Conservation (phyloP, 2,888 invertebrate species). For the Troglohyphantes excavatus region DNA sequence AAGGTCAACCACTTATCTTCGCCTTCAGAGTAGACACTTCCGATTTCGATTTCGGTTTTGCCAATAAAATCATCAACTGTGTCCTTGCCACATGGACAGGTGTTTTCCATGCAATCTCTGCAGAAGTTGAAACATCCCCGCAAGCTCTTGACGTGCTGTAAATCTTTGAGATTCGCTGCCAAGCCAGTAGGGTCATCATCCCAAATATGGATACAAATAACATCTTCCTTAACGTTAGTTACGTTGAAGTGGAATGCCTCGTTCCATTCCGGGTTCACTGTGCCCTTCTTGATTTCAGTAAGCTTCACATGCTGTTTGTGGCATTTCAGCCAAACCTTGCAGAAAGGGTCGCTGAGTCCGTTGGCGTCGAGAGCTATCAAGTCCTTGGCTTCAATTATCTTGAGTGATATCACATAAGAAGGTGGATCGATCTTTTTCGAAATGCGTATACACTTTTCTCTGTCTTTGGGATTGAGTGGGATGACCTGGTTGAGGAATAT, state of each 20-base stretch:
- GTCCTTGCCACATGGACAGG: not conserved
- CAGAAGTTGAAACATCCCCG: slow-evolving; percentile 45
- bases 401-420: slow-evolving; percentile 11
- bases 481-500: slow-evolving; percentile 31
- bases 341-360: slow-evolving; percentile 57
- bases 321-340: slow-evolving; percentile 38
- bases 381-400: slow-evolving; percentile 36
- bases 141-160: slow-evolving; percentile 11
- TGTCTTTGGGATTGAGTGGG: not conserved
- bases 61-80: slow-evolving; percentile 58
- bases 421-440: slow-evolving; percentile 29
- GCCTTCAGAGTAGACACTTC: slow-evolving; percentile 53
- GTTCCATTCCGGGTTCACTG: slow-evolving; percentile 62
- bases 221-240: not conserved
- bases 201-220: slow-evolving; percentile 57
- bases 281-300: slow-evolving; percentile 36
- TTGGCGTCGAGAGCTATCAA: slow-evolving; percentile 30
- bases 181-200: slow-evolving; percentile 56
- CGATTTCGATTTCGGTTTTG: slow-evolving; percentile 25
- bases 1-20: slow-evolving; percentile 42
- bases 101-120: slow-evolving; percentile 25
- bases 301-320: not conserved
- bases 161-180: not conserved
- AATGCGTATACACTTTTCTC: not conserved
- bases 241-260: slow-evolving; percentile 37